Percentiles rank a stretch among this genome's conserved stretches.
phyloP scores from a whole-genome alignment of 2,797 vertebrate genomes.

The Clarias pachynema region DNA sequence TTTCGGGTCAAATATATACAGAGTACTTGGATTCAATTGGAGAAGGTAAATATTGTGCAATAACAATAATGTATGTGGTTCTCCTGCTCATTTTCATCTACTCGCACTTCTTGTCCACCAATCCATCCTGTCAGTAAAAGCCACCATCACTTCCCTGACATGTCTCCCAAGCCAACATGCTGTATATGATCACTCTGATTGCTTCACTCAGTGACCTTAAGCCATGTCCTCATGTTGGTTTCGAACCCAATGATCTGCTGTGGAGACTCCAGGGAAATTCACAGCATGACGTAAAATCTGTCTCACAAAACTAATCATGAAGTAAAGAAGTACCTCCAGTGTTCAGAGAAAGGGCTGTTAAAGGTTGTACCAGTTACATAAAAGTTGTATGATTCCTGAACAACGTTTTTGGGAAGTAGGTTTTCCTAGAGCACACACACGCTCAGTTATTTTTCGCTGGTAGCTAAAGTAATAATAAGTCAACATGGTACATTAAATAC shows the following conservation, averaged over 20 bases:
- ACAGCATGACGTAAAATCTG: slow-evolving; percentile 68
- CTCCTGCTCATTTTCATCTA: slow-evolving; percentile 74
- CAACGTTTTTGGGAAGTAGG: background rate
- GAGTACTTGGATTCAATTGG: background rate
- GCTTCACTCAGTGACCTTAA: slow-evolving; percentile 62
- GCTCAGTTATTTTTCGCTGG: background rate
- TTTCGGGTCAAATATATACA: background rate
- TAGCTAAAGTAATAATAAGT: background rate
- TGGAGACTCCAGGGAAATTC: slow-evolving; percentile 65
- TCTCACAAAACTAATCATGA: slow-evolving; percentile 55
- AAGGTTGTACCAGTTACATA: background rate
- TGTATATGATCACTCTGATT: slow-evolving; percentile 29
- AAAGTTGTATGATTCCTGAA: background rate
- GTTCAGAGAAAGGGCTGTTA: slow-evolving; percentile 41
- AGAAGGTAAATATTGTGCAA: slow-evolving; percentile 16
- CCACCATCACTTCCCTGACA: slow-evolving; percentile 74
- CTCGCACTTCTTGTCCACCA: slow-evolving; percentile 77
- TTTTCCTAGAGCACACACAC: slow-evolving; percentile 3
- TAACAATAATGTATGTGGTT: slow-evolving; percentile 57
- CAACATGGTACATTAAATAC: slow-evolving; percentile 7
- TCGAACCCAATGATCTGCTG: slow-evolving; percentile 51
- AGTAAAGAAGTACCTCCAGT: slow-evolving; percentile 77
- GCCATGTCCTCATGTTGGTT: slow-evolving; percentile 69
- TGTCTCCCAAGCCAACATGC: slow-evolving; percentile 71
- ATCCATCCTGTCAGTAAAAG: slow-evolving; percentile 76